phyloP scores from a whole-genome alignment of 2,888 invertebrate genomes.

The Lysandra coridon region DNA sequence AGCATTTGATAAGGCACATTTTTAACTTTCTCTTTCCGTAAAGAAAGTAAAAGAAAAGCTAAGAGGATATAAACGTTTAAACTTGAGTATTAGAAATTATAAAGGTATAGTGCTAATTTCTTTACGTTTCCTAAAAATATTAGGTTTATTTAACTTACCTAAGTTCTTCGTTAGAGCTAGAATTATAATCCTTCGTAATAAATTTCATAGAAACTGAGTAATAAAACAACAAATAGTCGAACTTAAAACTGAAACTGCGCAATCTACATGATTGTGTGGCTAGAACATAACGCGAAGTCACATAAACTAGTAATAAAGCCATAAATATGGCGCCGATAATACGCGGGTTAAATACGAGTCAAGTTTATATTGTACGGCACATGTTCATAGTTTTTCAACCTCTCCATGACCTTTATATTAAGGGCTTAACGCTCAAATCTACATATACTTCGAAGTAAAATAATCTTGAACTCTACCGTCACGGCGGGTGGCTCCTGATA shows the following conservation, averaged over 20 bases:
- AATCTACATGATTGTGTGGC: slow-evolving; percentile 1
- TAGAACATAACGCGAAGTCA: neutral
- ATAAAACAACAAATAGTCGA: slow-evolving; percentile 5
- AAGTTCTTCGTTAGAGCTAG: neutral
- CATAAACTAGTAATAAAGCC: neutral
- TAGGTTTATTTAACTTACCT: no score
- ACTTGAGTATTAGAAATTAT: no score
- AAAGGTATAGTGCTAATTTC: no score
- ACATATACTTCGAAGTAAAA: neutral
- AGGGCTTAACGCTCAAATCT: neutral
- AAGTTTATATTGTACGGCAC: slow-evolving; percentile 17
- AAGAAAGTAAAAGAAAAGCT: no score
- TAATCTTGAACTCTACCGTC: neutral
- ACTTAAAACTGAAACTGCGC: neutral
- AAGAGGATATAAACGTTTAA: no score
- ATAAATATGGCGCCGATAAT: slow-evolving; percentile 21
- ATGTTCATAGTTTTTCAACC: neutral
- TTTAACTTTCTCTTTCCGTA: no score
- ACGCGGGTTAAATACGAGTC: slow-evolving; percentile 33
- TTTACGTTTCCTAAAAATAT: no score
- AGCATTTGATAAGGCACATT: no score
- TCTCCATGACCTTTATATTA: neutral
- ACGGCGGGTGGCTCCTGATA: slow-evolving; percentile 4
- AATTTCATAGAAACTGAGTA: neutral
- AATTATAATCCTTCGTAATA: neutral